A percentile compares a stretch with the other conserved stretches of the same genome.
Evolutionary conservation across 2,888 invertebrate species (phyloP).

Genomic region (Synanthedon formicaeformis): DNA sequence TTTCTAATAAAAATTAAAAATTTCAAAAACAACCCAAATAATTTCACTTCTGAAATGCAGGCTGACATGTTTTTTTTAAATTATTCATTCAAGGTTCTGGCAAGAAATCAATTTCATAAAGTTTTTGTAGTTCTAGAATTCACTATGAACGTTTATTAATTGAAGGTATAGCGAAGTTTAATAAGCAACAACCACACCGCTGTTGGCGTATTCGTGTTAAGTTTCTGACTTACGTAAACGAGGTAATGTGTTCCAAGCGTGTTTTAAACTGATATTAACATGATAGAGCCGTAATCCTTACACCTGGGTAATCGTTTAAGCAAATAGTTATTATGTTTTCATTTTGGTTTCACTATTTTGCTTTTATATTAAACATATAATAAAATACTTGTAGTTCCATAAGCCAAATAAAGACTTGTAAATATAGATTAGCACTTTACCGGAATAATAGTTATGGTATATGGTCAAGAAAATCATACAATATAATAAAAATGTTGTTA

Average conservation of each 20-base stretch:
- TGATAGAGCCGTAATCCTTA: conserved; percentile 11
- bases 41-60: too few relatives aligned
- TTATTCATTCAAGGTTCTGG: too few relatives aligned
- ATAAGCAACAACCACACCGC: conserved; percentile 41
- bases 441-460: too few relatives aligned
- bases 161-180: conserved; percentile 31
- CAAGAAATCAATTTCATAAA: background rate
- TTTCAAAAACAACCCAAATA: too few relatives aligned
- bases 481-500: too few relatives aligned
- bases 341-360: background rate
- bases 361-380: background rate
- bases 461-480: too few relatives aligned
- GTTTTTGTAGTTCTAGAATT: background rate
- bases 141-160: conserved; percentile 1
- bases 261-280: conserved; percentile 36
- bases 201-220: conserved; percentile 27
- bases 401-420: too few relatives aligned
- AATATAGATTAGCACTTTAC: too few relatives aligned
- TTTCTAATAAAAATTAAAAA: too few relatives aligned
- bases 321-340: background rate
- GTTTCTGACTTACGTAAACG: conserved; percentile 24
- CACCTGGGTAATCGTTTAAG: background rate
- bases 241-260: conserved; percentile 29
- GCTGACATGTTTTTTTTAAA: conserved; percentile 3
- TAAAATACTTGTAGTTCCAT: too few relatives aligned